Evolutionary conservation across 2,888 invertebrate genomes (phyloP), one percentile per base, ranked within the genome.

Genomic region (Thymelicus lineola): DNA sequence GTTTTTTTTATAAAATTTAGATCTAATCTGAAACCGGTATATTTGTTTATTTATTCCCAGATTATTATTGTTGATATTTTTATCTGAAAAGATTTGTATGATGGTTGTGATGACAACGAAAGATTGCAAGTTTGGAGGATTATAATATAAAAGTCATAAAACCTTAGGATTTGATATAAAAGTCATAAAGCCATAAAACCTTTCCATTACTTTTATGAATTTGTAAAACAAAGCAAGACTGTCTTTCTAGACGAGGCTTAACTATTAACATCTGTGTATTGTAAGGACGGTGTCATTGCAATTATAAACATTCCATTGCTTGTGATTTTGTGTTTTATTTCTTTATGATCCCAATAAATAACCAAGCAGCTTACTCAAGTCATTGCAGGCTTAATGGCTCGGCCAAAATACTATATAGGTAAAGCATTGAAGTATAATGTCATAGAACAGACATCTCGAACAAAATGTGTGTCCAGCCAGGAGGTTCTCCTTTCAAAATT

Each of bases 271-370:
- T 81, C 80, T 77, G 75, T 82, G 79, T 86, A 84, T 82, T 87
- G 83, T 90, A 88, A 88, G 83, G 78, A 86, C 81, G 85, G 82
- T 86, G 84, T 86, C 88, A 87, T 89, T 89, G 88, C 88, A 91
- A 90, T 84, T 88, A 87, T 92, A 93, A 88, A 92, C 92, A 92
- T 92, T 93, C 92, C 93, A 91, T 90, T 90, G 93, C 92, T 92
- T 93, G 88, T 91, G 84, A 87, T 72, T 57, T 74, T 74, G 76
- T 83, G 85, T 91, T 90, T 91, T 85, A 88, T 90, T 91, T 86
- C 14, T 46, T 28, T 6, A 4, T 20, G 2, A 28, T 10, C 53
- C 53, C 53, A 20, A 17, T n/a, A n/a, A 12, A 46, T 14, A 12
- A 46, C 46, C 0, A 28, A 28, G n/a, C n/a, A n/a, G n/a, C n/a